phyloP scores from a whole-genome alignment of 2,113 vertebrate species.

The Catagonus wagneri region DNA sequence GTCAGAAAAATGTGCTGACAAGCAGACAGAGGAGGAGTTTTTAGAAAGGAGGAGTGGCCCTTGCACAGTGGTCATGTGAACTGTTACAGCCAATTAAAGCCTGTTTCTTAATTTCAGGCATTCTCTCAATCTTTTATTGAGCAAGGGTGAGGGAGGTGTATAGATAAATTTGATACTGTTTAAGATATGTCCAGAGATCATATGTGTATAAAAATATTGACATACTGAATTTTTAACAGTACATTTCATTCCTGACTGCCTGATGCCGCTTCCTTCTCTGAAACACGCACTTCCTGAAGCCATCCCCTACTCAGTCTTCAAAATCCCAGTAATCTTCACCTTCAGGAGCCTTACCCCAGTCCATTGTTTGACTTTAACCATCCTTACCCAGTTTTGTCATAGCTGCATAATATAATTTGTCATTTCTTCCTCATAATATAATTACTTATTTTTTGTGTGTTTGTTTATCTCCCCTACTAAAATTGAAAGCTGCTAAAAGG shows the following conservation, averaged over 20 bases:
- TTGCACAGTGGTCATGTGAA: background rate
- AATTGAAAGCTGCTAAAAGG: slow-evolving; percentile 3
- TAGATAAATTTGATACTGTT: background rate
- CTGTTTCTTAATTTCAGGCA: background rate
- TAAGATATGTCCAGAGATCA: background rate
- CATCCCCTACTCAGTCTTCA: background rate
- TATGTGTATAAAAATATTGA: background rate
- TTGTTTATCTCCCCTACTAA: background rate
- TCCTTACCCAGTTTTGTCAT: background rate
- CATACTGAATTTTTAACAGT: background rate
- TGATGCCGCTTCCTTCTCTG: slow-evolving; percentile 1
- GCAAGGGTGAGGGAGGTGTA: background rate
- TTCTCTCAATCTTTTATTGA: background rate
- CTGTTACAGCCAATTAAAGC: background rate
- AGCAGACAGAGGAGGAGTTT: background rate
- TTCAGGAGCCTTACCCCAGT: background rate
- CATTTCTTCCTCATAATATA: background rate
- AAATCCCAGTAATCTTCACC: background rate
- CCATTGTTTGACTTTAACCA: background rate
- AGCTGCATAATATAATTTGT: background rate
- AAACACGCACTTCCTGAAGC: background rate
- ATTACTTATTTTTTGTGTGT: slow-evolving; percentile 21
- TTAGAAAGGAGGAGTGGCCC: background rate
- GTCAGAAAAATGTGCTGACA: background rate
- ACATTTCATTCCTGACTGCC: background rate